A percentile compares a stretch with the other conserved stretches of the same genome.
These are phyloP conservation scores for Zonotrichia leucophrys DNA, from an alignment of 2,113 vertebrate species.

Conservation along the genomic window DNA sequence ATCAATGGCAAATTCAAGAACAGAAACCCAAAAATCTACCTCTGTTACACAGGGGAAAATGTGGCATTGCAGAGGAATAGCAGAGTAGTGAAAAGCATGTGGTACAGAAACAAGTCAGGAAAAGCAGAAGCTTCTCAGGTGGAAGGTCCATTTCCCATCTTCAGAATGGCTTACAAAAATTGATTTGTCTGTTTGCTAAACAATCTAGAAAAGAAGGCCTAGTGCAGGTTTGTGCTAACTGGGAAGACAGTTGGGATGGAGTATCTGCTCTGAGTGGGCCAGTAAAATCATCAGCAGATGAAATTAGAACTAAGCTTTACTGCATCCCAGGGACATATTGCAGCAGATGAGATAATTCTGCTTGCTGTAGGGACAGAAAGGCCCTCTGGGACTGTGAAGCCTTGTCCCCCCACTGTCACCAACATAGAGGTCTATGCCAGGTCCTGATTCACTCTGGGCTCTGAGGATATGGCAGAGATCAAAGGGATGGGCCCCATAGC, in stretches of 20 bases:
- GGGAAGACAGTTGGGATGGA: not conserved
- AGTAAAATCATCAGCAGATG: not conserved
- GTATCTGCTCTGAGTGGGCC: not conserved
- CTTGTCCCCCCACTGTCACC: accelerated
- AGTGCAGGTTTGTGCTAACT: not conserved
- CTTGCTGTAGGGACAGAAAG: not conserved
- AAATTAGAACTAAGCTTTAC: not conserved
- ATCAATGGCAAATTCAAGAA: not conserved
- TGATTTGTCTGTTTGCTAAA: not conserved
- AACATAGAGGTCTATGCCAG: accelerated
- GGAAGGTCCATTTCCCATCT: not conserved
- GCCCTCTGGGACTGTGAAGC: not conserved
- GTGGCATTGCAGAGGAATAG: not conserved
- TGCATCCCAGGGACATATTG: not conserved
- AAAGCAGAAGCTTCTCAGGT: not conserved
- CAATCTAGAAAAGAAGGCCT: not conserved
- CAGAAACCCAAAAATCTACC: not conserved
- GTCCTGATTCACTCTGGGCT: not conserved
- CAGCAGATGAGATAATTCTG: not conserved
- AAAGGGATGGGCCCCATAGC: not conserved
- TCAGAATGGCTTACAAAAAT: not conserved
- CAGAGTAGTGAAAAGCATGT: not conserved
- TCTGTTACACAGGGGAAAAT: not conserved
- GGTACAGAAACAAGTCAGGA: not conserved
- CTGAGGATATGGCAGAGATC: accelerated